Conservation (phyloP, 2,888 invertebrate species). For the Gasteruption jaculator region DNA sequence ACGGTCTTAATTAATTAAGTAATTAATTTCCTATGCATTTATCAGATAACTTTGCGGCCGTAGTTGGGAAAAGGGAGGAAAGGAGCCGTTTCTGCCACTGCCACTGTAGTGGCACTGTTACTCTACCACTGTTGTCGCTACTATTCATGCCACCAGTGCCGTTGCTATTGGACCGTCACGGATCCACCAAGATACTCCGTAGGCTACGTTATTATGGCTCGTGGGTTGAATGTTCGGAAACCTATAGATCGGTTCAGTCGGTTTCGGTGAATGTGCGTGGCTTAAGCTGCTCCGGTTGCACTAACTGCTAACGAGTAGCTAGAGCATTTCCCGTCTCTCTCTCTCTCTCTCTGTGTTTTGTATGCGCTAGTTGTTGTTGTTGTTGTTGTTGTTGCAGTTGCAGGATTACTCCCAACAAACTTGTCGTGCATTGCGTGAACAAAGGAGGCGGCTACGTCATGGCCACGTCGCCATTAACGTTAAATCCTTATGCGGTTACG, state of each 20-base stretch:
- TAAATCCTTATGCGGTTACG: too few relatives aligned
- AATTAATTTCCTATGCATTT: constrained; percentile 41
- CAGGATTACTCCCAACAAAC: constrained; percentile 24
- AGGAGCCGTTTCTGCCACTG: constrained; percentile 34
- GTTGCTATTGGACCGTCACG: too few relatives aligned
- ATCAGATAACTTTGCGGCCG: constrained; percentile 36
- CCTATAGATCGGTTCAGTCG: too few relatives aligned
- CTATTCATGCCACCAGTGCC: too few relatives aligned
- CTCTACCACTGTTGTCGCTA: too few relatives aligned
- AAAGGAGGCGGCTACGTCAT: constrained; percentile 17
- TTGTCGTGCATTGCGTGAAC: constrained; percentile 16
- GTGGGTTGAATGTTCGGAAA: too few relatives aligned
- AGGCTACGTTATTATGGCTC: too few relatives aligned
- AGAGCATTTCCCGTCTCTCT: constrained; percentile 6
- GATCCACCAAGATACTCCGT: too few relatives aligned
- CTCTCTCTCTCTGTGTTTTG: constrained; percentile 14
- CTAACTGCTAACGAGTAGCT: constrained; percentile 9
- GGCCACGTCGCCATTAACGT: constrained; percentile 15
- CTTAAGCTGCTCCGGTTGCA: too few relatives aligned
- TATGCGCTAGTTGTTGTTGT: constrained; percentile 6
- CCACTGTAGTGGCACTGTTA: too few relatives aligned
- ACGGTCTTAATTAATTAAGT: constrained; percentile 42
- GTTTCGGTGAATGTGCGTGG: too few relatives aligned
- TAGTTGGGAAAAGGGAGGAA: too few relatives aligned
- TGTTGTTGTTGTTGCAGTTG: constrained; percentile 9